phyloP scores from a whole-genome alignment of 2,113 vertebrate species.

The Pygoscelis adeliae region DNA sequence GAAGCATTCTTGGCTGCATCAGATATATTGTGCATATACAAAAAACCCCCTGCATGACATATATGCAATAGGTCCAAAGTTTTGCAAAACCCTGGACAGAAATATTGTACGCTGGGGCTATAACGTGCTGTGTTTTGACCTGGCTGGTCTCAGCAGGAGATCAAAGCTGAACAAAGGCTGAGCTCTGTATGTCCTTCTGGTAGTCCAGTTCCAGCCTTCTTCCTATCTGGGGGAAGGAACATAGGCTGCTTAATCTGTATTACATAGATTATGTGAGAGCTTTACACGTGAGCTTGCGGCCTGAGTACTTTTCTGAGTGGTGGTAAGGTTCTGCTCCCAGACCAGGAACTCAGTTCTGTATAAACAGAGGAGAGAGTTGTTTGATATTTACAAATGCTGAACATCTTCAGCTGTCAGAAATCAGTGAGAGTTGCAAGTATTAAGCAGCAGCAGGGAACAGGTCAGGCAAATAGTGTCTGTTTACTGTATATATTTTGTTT shows the following conservation, averaged over 20 bases:
- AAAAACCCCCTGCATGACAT: neutral
- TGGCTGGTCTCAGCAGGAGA: neutral
- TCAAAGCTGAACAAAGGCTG: neutral
- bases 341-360: neutral
- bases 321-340: neutral
- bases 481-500: neutral
- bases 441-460: neutral
- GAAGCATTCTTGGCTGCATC: neutral
- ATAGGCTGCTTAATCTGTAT: neutral
- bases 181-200: neutral
- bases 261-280: neutral
- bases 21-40: neutral
- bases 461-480: neutral
- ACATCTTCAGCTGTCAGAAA: neutral
- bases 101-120: neutral
- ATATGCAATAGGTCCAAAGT: neutral
- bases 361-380: neutral
- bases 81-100: neutral
- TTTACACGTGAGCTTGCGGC: neutral
- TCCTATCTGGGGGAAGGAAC: neutral
- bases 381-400: neutral
- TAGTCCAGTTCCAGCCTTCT: neutral
- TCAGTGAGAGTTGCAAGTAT: neutral
- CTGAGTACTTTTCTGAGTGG: neutral
- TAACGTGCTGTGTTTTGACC: neutral